Evolutionary conservation across 1,140 invertebrate species (phyloP), one percentile per base, ranked within the genome.

Genomic region (Archivesica marissinica): DNA sequence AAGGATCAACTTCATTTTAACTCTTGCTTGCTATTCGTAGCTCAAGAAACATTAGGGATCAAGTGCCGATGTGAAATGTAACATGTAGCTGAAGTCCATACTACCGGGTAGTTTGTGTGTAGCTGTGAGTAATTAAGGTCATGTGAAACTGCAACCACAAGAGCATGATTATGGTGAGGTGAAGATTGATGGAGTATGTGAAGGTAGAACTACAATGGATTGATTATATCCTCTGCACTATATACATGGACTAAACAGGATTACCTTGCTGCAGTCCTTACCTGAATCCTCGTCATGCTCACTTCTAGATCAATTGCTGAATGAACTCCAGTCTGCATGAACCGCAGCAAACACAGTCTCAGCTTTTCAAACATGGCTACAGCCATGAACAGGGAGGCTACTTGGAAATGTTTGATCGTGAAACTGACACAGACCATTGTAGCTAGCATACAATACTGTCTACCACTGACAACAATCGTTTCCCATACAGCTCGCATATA

Each of bases 351-450:
- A 56, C 50, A 56, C 7, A 56, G n/a, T 13, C 50, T 25, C 25
- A 76, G 28, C 15, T 54, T 56, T 23, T 41, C 66, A 44, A 80
- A 50, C 41, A 41, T 11, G 9, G 41, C 44, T n/a, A 59, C 23
- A 75, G 39, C 33, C 77, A 54, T 70, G 1, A 4, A 82, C 76
- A 85, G 30, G 15, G 59, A 30, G 17, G 41, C 41, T 20, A 50
- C 83, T 33, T 61, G 50, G 28, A 72, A 68, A 41, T 81, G 56
- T 23, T 50, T 6, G 4, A 72, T 28, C 6, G 68, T 72, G 6
- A 72, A 30, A 50, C 68, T 72, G 0, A 76, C 6, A 28, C 39
- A 35, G 6, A 52, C 17, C 76, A 82, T 75, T 86, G 86, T 87
- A 75, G 68, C 28, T 84, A 25, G 44, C 86, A 78, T 20, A 38